phyloP scores from a whole-genome alignment of 2,113 vertebrate species.

The Tupaia tana region DNA sequence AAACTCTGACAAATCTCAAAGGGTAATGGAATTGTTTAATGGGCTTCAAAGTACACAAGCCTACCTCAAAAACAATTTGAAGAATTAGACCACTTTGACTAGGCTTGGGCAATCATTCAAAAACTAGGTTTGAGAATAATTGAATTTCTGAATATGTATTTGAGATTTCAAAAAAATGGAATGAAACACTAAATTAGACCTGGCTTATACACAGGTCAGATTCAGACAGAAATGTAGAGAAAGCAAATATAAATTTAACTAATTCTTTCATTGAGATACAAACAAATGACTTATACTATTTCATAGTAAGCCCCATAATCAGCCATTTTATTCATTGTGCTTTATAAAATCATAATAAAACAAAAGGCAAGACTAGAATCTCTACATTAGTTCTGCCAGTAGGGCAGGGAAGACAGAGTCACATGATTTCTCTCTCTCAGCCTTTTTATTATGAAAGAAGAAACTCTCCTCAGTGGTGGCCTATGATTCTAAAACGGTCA shows the following conservation, averaged over 20 bases:
- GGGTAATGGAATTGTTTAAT: constrained; percentile 20
- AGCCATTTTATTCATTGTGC: neutral
- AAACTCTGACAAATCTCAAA: constrained; percentile 13
- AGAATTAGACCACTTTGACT: neutral
- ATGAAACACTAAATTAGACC: neutral
- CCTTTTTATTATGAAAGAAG: neutral
- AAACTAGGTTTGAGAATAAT: neutral
- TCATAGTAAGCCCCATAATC: neutral
- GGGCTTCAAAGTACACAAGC: neutral
- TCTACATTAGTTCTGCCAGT: neutral
- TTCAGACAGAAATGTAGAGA: neutral
- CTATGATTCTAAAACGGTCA: neutral
- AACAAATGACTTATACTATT: neutral
- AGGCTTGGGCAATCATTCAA: neutral
- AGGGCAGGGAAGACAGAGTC: neutral
- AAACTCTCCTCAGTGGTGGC: neutral
- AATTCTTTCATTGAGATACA: neutral
- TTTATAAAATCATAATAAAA: neutral
- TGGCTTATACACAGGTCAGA: neutral
- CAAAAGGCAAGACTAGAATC: neutral
- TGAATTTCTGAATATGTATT: neutral
- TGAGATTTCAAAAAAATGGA: neutral
- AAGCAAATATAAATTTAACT: neutral
- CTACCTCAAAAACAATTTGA: neutral
- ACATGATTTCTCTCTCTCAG: neutral